These are phyloP conservation scores for Palaemon carinicauda DNA, from an alignment of 1,140 invertebrate species.

Conservation along the genomic window DNA sequence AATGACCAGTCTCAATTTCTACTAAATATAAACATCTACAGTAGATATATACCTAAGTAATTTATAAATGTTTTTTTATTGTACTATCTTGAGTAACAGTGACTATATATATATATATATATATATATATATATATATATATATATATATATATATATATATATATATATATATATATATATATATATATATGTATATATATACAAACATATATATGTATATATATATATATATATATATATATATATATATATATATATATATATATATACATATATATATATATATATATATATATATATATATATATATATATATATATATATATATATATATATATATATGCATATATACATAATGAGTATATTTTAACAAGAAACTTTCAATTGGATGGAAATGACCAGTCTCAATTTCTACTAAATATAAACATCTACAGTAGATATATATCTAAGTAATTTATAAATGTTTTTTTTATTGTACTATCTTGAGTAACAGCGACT, in stretches of 20 bases:
- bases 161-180: constrained; percentile 1
- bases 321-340: no score
- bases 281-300: constrained; percentile 23
- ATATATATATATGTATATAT: constrained; percentile 17
- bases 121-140: constrained; percentile 1
- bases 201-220: constrained; percentile 15
- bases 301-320: no score
- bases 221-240: constrained; percentile 23
- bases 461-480: no score
- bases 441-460: no score
- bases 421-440: no score
- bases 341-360: not conserved
- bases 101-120: no score
- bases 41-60: no score
- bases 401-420: no score
- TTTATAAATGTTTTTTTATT: not conserved
- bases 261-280: constrained; percentile 26
- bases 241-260: constrained; percentile 28
- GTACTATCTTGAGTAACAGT: not conserved
- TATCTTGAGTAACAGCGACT: no score
- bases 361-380: not conserved
- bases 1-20: no score
- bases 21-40: no score
- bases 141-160: not conserved
- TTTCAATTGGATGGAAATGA: no score